A percentile compares a stretch with the other conserved stretches of the same genome.
Evolutionary conservation across 2,888 invertebrate genomes (phyloP).

Genomic region (Sussaba pulchella): DNA sequence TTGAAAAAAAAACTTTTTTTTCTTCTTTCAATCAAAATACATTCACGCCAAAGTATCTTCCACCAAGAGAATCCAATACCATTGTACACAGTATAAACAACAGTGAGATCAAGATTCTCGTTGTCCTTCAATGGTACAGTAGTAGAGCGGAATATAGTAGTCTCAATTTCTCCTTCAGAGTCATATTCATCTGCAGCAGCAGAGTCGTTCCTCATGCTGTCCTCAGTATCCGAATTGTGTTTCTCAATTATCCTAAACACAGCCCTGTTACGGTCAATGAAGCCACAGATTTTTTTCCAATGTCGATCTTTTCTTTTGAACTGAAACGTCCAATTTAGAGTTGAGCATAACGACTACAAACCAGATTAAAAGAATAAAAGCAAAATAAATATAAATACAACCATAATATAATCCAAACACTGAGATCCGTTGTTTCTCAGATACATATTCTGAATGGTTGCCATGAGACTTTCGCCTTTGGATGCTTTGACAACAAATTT

Average conservation of each 20-base stretch:
- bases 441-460: slow-evolving; percentile 85
- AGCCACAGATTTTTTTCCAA: slow-evolving; percentile 80
- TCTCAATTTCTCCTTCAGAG: slow-evolving; percentile 81
- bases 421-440: slow-evolving; percentile 82
- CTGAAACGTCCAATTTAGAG: slow-evolving; percentile 68
- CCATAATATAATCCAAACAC: slow-evolving; percentile 85
- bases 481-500: slow-evolving; percentile 74
- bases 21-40: too few species aligned
- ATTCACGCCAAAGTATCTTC: too few species aligned
- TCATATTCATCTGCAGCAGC: slow-evolving; percentile 62
- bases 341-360: neutral
- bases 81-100: slow-evolving; percentile 85
- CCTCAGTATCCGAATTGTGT: neutral
- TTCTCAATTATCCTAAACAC: slow-evolving; percentile 5
- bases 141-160: slow-evolving; percentile 83
- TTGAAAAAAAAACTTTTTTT: too few species aligned
- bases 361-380: neutral
- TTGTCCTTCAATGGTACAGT: slow-evolving; percentile 74
- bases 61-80: too few species aligned
- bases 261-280: slow-evolving; percentile 75
- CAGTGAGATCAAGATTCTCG: slow-evolving; percentile 81
- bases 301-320: slow-evolving; percentile 79
- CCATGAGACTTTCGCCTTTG: slow-evolving; percentile 83
- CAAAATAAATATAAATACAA: slow-evolving; percentile 66
- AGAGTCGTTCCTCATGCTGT: neutral